Evolutionary conservation across 2,113 vertebrate genomes (phyloP).

Genomic region (Terrapene triunguis): DNA sequence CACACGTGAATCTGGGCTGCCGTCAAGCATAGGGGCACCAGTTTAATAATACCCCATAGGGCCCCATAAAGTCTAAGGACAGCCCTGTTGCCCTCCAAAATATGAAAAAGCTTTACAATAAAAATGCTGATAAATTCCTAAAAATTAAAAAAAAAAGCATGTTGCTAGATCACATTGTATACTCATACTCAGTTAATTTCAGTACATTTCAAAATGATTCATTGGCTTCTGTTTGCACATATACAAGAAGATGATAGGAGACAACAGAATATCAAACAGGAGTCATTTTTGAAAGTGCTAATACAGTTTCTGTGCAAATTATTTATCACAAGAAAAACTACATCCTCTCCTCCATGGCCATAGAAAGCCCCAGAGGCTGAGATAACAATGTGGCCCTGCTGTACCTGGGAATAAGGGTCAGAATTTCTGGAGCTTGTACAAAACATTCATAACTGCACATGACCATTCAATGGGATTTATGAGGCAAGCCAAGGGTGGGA

Average conservation of each 20-base stretch:
- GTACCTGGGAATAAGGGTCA: neutral
- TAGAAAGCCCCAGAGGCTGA: neutral
- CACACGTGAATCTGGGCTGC: too few species aligned
- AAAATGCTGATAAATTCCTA: constrained; percentile 30
- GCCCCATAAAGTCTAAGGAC: too few species aligned
- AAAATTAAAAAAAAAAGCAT: neutral
- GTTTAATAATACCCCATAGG: too few species aligned
- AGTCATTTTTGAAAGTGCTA: neutral
- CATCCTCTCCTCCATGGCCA: neutral
- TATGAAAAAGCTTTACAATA: neutral
- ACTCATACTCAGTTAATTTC: neutral
- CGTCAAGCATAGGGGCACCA: too few species aligned
- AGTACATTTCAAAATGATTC: neutral
- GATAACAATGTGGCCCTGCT: neutral
- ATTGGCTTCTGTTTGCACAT: neutral
- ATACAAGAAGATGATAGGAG: neutral
- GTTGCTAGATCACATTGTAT: neutral
- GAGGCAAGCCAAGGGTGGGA: neutral
- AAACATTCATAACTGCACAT: fast-evolving
- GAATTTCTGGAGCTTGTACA: neutral
- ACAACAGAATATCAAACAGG: neutral
- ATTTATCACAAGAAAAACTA: neutral
- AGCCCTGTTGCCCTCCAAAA: constrained; percentile 17
- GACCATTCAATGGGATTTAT: neutral
- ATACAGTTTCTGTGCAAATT: neutral